phyloP scores from a whole-genome alignment of 2,888 invertebrate species.

The Zygaena filipendulae region DNA sequence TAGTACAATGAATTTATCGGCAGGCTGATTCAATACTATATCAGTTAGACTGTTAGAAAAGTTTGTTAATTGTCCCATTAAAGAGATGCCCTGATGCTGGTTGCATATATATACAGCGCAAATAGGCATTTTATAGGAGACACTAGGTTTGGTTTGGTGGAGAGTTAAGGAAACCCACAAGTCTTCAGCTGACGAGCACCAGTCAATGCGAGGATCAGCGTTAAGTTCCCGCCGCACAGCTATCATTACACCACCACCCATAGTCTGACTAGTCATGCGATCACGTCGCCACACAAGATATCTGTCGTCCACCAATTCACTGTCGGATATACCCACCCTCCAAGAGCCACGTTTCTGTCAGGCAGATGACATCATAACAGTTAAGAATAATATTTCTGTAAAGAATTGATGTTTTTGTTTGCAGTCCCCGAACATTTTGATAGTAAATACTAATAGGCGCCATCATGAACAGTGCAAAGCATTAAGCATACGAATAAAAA shows the following conservation, averaged over 20 bases:
- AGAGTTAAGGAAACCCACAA: slow-evolving; percentile 2
- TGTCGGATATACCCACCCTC: slow-evolving; percentile 6
- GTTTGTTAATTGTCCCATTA: neutral
- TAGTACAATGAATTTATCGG: neutral
- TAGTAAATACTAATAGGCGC: slow-evolving; percentile 8
- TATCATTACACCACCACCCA: too few relatives aligned
- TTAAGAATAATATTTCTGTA: slow-evolving; percentile 7
- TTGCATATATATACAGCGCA: slow-evolving; percentile 6
- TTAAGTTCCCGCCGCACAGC: neutral
- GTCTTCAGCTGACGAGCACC: slow-evolving; percentile 2
- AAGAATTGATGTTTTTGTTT: slow-evolving; percentile 9
- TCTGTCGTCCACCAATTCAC: slow-evolving; percentile 6
- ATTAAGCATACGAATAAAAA: too few relatives aligned
- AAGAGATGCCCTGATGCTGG: slow-evolving; percentile 1
- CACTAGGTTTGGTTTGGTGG: neutral
- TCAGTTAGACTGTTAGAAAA: too few relatives aligned
- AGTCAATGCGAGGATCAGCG: neutral
- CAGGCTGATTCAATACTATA: neutral
- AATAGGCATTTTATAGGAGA: neutral
- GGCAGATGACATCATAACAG: slow-evolving; percentile 7
- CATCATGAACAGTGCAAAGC: too few relatives aligned
- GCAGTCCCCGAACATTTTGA: slow-evolving; percentile 10
- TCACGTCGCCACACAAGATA: slow-evolving; percentile 9
- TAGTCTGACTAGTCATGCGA: too few relatives aligned
- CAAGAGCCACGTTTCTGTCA: slow-evolving; percentile 11